phyloP scores from a whole-genome alignment of 1,140 invertebrate species.

The Trichoplusia ni region DNA sequence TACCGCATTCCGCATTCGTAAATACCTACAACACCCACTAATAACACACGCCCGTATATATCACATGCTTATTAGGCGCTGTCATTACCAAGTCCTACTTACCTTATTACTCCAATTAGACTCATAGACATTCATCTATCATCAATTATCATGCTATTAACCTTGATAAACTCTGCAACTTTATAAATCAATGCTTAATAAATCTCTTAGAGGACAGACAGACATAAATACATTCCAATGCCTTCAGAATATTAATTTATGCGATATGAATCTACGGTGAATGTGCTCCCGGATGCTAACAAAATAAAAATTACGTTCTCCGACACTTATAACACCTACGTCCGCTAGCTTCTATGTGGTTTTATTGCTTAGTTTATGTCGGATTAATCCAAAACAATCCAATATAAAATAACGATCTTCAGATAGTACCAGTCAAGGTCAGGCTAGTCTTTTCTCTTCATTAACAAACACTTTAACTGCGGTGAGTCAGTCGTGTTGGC shows the following conservation, averaged over 20 bases:
- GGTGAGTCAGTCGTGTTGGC: slow-evolving; percentile 28
- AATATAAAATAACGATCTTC: slow-evolving; percentile 27
- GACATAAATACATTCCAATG: not conserved
- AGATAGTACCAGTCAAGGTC: slow-evolving; percentile 18
- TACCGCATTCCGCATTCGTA: slow-evolving; percentile 1
- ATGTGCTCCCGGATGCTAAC: slow-evolving; percentile 28
- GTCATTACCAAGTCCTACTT: slow-evolving; percentile 26
- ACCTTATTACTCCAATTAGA: slow-evolving; percentile 29
- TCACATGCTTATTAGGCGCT: slow-evolving; percentile 10
- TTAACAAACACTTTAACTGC: not conserved
- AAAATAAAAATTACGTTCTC: slow-evolving; percentile 26
- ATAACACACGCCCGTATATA: slow-evolving; percentile 9
- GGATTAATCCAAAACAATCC: slow-evolving; percentile 24
- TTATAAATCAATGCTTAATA: slow-evolving; percentile 20
- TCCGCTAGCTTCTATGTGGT: not conserved
- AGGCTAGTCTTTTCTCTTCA: not conserved
- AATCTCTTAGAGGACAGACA: slow-evolving; percentile 1
- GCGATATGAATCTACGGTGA: slow-evolving; percentile 11
- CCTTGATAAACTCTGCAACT: slow-evolving; percentile 16
- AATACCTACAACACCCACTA: not conserved
- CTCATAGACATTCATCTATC: slow-evolving; percentile 10
- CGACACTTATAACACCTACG: slow-evolving; percentile 23
- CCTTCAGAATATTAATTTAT: slow-evolving; percentile 20
- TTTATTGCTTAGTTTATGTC: slow-evolving; percentile 24
- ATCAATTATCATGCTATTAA: slow-evolving; percentile 25